phyloP scores from a whole-genome alignment of 1,140 invertebrate species.

The Papilio polyxenes region DNA sequence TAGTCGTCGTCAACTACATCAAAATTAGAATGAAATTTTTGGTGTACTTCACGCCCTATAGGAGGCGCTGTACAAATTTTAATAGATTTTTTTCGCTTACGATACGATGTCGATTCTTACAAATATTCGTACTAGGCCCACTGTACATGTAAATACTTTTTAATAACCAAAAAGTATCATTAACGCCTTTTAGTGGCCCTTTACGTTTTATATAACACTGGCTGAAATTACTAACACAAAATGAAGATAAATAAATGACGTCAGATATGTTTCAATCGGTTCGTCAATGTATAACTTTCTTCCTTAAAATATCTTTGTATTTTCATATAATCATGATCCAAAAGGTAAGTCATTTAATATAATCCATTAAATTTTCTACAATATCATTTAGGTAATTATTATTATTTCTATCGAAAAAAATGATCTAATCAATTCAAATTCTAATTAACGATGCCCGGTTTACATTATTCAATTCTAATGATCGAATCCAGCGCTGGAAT shows the following conservation, averaged over 20 bases:
- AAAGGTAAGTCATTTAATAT: not conserved
- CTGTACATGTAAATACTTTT: not conserved
- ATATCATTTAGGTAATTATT: too few species aligned
- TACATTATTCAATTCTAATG: too few species aligned
- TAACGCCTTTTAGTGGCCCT: too few species aligned
- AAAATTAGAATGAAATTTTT: too few species aligned
- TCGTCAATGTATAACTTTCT: conserved; percentile 4
- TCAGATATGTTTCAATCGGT: not conserved
- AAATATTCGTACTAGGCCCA: too few species aligned
- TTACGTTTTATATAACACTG: not conserved
- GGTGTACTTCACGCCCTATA: too few species aligned
- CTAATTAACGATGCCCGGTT: too few species aligned
- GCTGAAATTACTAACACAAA: not conserved
- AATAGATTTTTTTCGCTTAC: too few species aligned
- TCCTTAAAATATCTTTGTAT: not conserved
- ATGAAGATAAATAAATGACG: not conserved
- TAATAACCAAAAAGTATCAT: not conserved
- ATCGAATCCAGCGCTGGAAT: too few species aligned
- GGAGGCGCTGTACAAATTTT: too few species aligned
- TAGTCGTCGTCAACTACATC: too few species aligned
- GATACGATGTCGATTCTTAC: too few species aligned
- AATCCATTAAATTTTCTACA: not conserved
- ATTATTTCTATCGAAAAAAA: not conserved
- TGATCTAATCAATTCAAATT: not conserved
- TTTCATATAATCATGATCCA: not conserved